A percentile compares a stretch with the other conserved stretches of the same genome.
These are phyloP conservation scores for Phortica variegata DNA, from an alignment of 1,140 invertebrate species.

Conservation along the genomic window DNA sequence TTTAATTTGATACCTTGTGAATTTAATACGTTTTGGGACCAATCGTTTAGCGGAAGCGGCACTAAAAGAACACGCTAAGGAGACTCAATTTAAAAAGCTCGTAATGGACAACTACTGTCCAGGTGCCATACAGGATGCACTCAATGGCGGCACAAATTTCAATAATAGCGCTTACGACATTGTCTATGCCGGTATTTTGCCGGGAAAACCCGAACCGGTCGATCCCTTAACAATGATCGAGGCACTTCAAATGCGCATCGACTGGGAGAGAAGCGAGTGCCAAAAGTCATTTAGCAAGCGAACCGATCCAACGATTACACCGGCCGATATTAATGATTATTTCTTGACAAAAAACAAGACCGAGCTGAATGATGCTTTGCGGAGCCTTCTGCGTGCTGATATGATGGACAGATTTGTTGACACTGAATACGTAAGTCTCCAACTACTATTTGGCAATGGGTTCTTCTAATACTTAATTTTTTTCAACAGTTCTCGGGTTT, in stretches of 20 bases:
- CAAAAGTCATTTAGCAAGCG: slow-evolving; percentile 1
- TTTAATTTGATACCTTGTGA: too few relatives aligned
- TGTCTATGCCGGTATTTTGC: slow-evolving; percentile 21
- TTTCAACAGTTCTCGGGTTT: slow-evolving; percentile 9
- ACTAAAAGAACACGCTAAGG: too few relatives aligned
- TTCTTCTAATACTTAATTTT: too few relatives aligned
- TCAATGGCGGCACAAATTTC: slow-evolving; percentile 29
- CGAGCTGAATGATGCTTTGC: slow-evolving; percentile 21
- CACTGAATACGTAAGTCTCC: too few relatives aligned
- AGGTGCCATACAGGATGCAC: slow-evolving; percentile 31
- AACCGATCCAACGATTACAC: background rate
- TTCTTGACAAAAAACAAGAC: slow-evolving; percentile 12
- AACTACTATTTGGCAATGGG: too few relatives aligned
- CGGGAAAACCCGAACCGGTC: slow-evolving; percentile 21
- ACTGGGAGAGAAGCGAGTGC: slow-evolving; percentile 26
- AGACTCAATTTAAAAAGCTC: slow-evolving; percentile 23
- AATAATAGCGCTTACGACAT: slow-evolving; percentile 32
- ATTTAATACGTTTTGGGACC: too few relatives aligned
- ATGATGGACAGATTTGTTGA: too few relatives aligned
- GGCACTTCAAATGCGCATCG: slow-evolving; percentile 36
- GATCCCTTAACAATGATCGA: slow-evolving; percentile 44
- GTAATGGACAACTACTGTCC: slow-evolving; percentile 34
- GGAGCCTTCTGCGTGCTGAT: too few relatives aligned
- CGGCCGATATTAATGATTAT: slow-evolving; percentile 15
- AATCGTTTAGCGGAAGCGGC: too few relatives aligned